Evolutionary conservation across 2,113 vertebrate species (phyloP), one percentile per base, ranked within the genome.

Genomic region (Pseudolaguvia tuberculata): DNA sequence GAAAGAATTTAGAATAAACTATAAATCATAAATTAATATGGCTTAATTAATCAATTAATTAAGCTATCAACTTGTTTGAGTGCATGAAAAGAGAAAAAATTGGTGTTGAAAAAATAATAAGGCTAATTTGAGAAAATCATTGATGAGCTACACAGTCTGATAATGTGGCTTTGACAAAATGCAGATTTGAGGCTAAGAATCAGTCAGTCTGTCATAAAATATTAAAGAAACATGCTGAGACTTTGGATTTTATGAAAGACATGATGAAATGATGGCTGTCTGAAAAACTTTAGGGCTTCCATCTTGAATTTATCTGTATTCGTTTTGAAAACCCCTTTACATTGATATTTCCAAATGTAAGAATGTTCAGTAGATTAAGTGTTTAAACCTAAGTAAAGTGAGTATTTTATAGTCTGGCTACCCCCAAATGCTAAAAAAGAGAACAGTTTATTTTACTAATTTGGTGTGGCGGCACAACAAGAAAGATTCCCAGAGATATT

Each of bases 151-250:
- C 84, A 88, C 81, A 84, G 85, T 80, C 85, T 81, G 84, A 89
- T 89, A 90, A 90, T 88, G 88, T 86, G 90, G 85, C 80, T 84
- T 85, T 91, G 89, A 91, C 90, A 90, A 89, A 91, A 88, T 80
- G 84, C 85, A 85, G 84, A 89, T 88, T 90, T 78, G 84, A 87
- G 89, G 89, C 90, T 90, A 91, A 91, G 91, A 89, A 88, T 90
- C 89, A 89, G 91, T 91, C 89, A 86, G 86, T 91, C 88, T 91
- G 86, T 82, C 87, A 91, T 92, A 87, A 91, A 91, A 91, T 90
- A 92, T 92, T 91, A 85, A 92, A 90, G 88, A 42, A 87, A 82
- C 78, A 84, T 72, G 81, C 82, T 83, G 76, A 74, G 83, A 82
- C 80, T 72, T 79, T 82, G 83, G 79, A 80, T 45, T 55, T 70